Evolutionary conservation across 2,113 vertebrate genomes (phyloP), one percentile per base, ranked within the genome.

Genomic region (Tilapia sparmanii): DNA sequence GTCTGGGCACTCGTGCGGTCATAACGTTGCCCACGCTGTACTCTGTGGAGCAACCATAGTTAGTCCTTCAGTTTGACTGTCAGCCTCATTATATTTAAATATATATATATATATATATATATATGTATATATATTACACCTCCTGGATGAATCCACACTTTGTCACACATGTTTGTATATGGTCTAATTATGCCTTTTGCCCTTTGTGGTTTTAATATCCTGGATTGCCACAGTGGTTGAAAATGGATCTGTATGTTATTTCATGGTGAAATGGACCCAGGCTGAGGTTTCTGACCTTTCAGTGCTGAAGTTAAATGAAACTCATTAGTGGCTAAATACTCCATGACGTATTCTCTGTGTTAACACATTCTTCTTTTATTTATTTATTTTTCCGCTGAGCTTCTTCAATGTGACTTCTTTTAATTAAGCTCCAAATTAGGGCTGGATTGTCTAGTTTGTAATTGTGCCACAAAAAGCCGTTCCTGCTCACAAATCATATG

Each of bases 401-500:
- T 89, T 92, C 80, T 93, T 91, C 85, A 84, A 83, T 54, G 68
- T 91, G 87, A 82, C 83, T 83, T 85, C 52, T 52, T 93, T 89
- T 94, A 94, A 93, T 95, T 91, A 94, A 90, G 88, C 68, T 90
- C 84, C 31, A 86, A 88, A 91, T 89, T 92, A 52, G 45, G 47
- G 45, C 86, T 79, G 86, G 93, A 89, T 92, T 89, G 84, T 85
- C 85, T 80, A 66, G 61, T 92, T 92, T 93, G 57, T 93, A 54
- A 86, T 22, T 7, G n/a, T 86, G 86, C 63, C 83, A 90, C 19
- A 63, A 38, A 85, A 79, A 90, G 71, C 80, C 11, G 12, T 29
- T 63, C 54, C 68, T 52, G 59, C 50, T 84, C n/a, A 57, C 86
- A 85, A 86, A 87, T 91, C 83, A 85, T 11, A 54, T 50, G 33